Conservation (phyloP, 2,797 vertebrate species). For the Fundulus diaphanus region DNA sequence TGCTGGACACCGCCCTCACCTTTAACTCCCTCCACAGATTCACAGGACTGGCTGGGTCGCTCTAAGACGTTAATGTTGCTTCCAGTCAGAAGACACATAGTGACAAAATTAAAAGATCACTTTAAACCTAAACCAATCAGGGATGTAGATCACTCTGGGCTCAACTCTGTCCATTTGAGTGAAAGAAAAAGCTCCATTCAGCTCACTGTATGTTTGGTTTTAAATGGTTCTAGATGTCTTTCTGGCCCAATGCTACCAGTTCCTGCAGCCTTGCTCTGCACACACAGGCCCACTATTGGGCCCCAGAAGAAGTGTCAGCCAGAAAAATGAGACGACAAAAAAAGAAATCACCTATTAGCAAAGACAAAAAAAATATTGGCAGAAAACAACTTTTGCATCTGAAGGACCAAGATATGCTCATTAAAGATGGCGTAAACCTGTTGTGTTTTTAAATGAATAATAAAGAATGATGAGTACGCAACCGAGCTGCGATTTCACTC, state of each 20-base stretch:
- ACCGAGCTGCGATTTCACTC: not conserved
- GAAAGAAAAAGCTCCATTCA: too few species aligned
- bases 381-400: not conserved
- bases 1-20: not conserved
- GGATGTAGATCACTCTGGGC: too few species aligned
- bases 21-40: not conserved
- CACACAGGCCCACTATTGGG: not conserved
- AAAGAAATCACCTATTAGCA: too few species aligned
- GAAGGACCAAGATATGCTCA: not conserved
- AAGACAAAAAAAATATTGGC: not conserved
- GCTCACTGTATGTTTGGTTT: too few species aligned
- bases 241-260: not conserved
- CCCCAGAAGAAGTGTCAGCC: too few species aligned
- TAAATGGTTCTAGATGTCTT: too few species aligned
- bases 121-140: too few species aligned
- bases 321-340: too few species aligned
- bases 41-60: too few species aligned
- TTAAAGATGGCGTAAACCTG: not conserved
- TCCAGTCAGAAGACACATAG: too few species aligned
- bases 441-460: not conserved
- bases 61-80: too few species aligned
- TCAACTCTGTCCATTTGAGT: not conserved
- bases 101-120: too few species aligned
- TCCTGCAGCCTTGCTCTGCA: not conserved
- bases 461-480: not conserved